phyloP scores from a whole-genome alignment of 1,140 invertebrate species.

The Drosophila malerkotliana region DNA sequence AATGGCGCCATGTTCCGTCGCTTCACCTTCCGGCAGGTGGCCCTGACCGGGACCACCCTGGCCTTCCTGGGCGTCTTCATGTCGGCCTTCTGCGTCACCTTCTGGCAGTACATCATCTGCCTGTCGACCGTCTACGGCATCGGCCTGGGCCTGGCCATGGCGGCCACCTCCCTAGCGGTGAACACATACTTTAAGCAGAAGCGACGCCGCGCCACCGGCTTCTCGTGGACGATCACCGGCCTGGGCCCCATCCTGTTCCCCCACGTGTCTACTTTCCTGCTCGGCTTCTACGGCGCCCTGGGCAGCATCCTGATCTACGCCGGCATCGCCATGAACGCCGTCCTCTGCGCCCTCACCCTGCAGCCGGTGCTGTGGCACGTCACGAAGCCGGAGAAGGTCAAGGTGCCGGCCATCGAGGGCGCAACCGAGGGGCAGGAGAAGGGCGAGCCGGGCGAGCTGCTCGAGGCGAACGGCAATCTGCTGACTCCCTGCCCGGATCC shows the following conservation, averaged over 20 bases:
- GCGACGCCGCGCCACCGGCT: conserved; percentile 86
- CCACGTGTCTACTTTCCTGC: conserved; percentile 85
- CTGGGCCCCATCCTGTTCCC: conserved; percentile 86
- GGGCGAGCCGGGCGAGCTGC: conserved; percentile 28
- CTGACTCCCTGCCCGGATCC: conserved; percentile 44
- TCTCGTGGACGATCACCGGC: conserved; percentile 86
- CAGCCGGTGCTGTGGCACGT: conserved; percentile 88
- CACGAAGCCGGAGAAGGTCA: conserved; percentile 50
- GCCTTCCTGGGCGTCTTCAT: conserved; percentile 62
- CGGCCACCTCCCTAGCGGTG: conserved; percentile 86
- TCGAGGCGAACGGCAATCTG: conserved; percentile 65
- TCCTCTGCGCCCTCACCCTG: conserved; percentile 85
- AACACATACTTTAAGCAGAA: conserved; percentile 87
- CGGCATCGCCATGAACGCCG: conserved; percentile 86
- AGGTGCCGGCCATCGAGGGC: not conserved
- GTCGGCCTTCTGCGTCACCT: conserved; percentile 63
- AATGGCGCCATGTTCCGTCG: conserved; percentile 79
- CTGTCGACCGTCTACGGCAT: conserved; percentile 82
- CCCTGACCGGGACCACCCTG: conserved; percentile 54
- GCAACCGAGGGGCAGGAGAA: not conserved
- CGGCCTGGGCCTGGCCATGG: conserved; percentile 86
- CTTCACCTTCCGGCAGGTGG: conserved; percentile 75
- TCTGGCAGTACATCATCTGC: conserved; percentile 67
- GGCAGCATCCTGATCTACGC: conserved; percentile 86
- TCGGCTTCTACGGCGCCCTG: conserved; percentile 85